Percentiles rank a stretch among this genome's conserved stretches.
phyloP scores from a whole-genome alignment of 2,113 vertebrate genomes.

The Podarcis muralis region DNA sequence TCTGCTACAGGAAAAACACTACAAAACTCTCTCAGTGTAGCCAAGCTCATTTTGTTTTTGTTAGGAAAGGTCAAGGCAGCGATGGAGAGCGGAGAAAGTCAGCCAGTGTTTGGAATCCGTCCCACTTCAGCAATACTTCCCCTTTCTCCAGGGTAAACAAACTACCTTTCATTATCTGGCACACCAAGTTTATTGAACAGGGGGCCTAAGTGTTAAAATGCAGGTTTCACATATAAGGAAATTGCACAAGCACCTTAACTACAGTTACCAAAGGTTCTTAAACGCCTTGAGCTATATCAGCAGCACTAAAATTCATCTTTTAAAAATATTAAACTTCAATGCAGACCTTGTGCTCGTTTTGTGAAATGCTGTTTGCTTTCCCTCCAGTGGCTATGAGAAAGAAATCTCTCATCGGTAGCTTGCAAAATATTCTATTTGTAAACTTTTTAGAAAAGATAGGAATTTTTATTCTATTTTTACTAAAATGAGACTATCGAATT shows the following conservation, averaged over 20 bases:
- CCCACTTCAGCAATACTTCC: conserved; percentile 58
- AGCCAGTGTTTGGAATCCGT: conserved; percentile 63
- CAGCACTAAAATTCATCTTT: conserved; percentile 16
- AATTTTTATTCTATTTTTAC: not conserved
- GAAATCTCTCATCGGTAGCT: not conserved
- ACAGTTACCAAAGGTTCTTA: conserved; percentile 24
- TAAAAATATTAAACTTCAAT: conserved; percentile 22
- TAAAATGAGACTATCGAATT: not conserved
- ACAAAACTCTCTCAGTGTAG: conserved; percentile 25
- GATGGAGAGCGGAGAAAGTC: conserved; percentile 58
- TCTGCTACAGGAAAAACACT: conserved; percentile 63
- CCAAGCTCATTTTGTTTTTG: conserved; percentile 58
- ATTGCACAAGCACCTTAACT: conserved; percentile 26
- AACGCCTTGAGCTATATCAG: not conserved
- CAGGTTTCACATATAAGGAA: conserved; percentile 26
- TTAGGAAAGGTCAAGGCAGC: conserved; percentile 70
- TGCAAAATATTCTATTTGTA: not conserved
- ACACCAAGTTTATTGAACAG: not conserved
- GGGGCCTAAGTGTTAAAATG: conserved; percentile 11
- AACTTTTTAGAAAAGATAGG: not conserved
- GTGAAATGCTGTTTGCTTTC: conserved; percentile 34
- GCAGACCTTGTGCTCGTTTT: conserved; percentile 1
- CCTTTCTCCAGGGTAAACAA: conserved; percentile 44
- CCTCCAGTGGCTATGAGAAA: conserved; percentile 12
- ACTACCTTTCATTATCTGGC: conserved; percentile 42